These are phyloP conservation scores for Theonella swinhoei DNA, from an alignment of 37 sponge, comb jelly and placozoan genomes.

Conservation along the genomic window DNA sequence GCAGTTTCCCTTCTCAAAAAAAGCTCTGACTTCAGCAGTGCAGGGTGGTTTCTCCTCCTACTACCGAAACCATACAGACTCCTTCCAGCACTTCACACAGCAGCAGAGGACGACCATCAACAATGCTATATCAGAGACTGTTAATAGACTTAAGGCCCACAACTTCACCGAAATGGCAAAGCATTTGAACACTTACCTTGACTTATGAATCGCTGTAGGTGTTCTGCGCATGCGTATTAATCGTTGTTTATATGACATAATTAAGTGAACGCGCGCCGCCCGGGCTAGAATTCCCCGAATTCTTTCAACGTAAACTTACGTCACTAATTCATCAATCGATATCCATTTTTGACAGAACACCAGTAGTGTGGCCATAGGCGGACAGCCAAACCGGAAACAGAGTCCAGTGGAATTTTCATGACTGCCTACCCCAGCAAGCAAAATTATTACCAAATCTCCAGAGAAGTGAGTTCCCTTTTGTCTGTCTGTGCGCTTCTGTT, in stretches of 20 bases:
- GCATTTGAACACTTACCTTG: no score
- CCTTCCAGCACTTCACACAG: slow-evolving; percentile 16
- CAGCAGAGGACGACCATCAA: slow-evolving; percentile 2
- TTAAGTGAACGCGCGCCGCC: no score
- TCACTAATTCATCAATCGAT: no score
- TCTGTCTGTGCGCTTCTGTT: slow-evolving; percentile 62
- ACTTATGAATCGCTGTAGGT: no score
- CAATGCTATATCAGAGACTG: neutral
- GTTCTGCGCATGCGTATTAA: no score
- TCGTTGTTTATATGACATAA: no score
- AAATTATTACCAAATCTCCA: slow-evolving; percentile 77
- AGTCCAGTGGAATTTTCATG: slow-evolving; percentile 73
- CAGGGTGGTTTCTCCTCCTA: neutral
- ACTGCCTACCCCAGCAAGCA: slow-evolving; percentile 76
- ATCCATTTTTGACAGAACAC: no score
- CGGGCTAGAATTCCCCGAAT: no score
- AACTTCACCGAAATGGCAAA: neutral
- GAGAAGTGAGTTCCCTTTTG: slow-evolving; percentile 77
- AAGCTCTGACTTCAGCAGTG: neutral
- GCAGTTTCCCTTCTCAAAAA: slow-evolving; percentile 1
- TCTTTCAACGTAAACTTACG: no score
- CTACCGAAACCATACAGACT: slow-evolving; percentile 6
- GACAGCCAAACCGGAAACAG: slow-evolving; percentile 67
- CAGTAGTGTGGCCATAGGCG: neutral
- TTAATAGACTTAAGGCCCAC: neutral